phyloP scores from a whole-genome alignment of 2,888 invertebrate species.

The Aromia moschata region DNA sequence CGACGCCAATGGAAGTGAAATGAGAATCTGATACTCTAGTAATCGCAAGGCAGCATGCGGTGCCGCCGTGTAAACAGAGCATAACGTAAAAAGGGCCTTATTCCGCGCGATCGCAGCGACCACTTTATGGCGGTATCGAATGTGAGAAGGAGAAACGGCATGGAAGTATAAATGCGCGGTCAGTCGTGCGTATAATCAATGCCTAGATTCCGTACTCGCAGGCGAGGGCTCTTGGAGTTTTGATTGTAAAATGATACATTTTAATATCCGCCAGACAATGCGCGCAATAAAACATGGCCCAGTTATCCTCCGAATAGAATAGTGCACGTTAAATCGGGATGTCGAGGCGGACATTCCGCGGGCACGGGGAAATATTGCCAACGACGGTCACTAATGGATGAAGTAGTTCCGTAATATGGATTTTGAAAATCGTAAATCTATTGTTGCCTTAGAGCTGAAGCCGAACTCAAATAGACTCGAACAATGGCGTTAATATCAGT shows the following conservation, averaged over 20 bases:
- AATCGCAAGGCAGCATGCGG: conserved; percentile 1
- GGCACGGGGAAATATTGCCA: conserved; percentile 16
- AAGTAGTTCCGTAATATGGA: not conserved
- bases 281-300: conserved; percentile 52
- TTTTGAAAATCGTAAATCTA: too few relatives aligned
- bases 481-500: too few relatives aligned
- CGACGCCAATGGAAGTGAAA: too few relatives aligned
- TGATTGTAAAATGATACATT: conserved; percentile 59
- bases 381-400: not conserved
- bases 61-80: conserved; percentile 24
- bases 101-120: not conserved
- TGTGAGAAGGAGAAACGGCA: conserved; percentile 32
- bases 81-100: conserved; percentile 18
- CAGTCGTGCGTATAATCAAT: conserved; percentile 60
- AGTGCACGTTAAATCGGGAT: conserved; percentile 31
- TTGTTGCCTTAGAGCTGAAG: too few relatives aligned
- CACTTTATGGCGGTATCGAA: not conserved
- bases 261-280: conserved; percentile 56
- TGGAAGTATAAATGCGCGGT: conserved; percentile 46
- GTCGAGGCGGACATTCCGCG: conserved; percentile 32
- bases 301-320: conserved; percentile 42
- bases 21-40: too few relatives aligned
- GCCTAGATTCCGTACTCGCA: conserved; percentile 56
- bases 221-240: conserved; percentile 51
- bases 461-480: too few relatives aligned